Conservation (phyloP, 2,797 vertebrate genomes). For the Mareca strepera region DNA sequence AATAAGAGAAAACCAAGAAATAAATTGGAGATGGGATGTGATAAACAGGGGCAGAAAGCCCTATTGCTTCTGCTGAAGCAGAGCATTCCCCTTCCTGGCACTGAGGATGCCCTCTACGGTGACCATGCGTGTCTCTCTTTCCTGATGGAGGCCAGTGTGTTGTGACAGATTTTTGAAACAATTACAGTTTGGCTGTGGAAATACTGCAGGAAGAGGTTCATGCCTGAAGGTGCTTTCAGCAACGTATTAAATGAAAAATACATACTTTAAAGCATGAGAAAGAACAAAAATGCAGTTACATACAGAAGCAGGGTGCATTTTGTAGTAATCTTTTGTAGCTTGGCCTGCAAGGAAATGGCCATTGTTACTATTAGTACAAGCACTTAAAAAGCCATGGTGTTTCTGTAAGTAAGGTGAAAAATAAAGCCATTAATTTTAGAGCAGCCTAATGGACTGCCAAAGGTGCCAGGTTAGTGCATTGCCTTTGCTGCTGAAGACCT, state of each 20-base stretch:
- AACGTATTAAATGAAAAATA: not conserved
- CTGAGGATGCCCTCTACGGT: slow-evolving; percentile 12
- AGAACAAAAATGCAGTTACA: not conserved
- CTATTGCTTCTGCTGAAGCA: not conserved
- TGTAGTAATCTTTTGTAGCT: not conserved
- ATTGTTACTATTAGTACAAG: too few relatives aligned
- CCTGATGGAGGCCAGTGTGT: not conserved
- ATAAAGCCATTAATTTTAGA: not conserved
- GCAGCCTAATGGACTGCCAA: too few relatives aligned
- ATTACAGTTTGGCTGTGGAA: not conserved
- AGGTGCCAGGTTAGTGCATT: not conserved
- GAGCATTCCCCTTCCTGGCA: slow-evolving; percentile 12
- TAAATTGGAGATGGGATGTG: slow-evolving; percentile 50
- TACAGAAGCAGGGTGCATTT: not conserved
- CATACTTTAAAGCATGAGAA: not conserved
- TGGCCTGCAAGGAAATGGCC: not conserved
- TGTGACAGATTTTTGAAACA: slow-evolving; percentile 10
- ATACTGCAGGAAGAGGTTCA: not conserved
- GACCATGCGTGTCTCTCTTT: slow-evolving; percentile 24
- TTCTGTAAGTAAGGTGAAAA: not conserved
- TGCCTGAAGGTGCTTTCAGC: not conserved
- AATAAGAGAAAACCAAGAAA: slow-evolving; percentile 42
- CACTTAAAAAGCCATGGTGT: not conserved
- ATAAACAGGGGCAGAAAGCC: slow-evolving; percentile 17
- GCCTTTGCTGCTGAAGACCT: not conserved